Percentiles rank a stretch among this genome's conserved stretches.
Evolutionary conservation across 2,113 vertebrate species (phyloP).

Genomic region (Hemicordylus capensis): DNA sequence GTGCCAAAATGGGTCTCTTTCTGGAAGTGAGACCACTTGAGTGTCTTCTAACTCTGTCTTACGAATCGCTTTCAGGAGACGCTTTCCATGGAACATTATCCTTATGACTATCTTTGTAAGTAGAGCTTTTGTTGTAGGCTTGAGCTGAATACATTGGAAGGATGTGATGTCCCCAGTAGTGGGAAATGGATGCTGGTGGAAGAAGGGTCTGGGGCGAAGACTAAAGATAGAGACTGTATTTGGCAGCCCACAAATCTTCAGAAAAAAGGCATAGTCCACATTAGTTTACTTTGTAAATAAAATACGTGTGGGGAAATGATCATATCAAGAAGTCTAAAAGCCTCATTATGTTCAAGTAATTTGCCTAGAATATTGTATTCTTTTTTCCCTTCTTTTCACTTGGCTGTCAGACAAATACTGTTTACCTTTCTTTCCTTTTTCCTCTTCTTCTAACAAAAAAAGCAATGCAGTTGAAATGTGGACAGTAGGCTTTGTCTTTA

Average conservation of each 20-base stretch:
- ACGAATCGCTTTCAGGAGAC: constrained; percentile 80
- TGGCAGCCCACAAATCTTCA: background rate
- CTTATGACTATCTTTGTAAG: constrained; percentile 90
- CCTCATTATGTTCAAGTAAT: background rate
- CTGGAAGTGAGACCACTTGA: background rate
- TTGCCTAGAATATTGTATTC: background rate
- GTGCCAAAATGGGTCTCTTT: background rate
- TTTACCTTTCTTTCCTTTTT: background rate
- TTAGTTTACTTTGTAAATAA: background rate
- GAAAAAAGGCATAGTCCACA: background rate
- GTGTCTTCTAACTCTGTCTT: background rate
- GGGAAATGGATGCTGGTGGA: background rate
- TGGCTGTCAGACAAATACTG: background rate
- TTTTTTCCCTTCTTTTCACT: background rate
- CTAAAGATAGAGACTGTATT: background rate
- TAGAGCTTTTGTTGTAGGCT: constrained; percentile 27
- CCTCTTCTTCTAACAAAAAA: background rate
- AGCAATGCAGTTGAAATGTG: background rate
- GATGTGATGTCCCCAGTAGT: background rate
- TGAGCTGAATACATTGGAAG: background rate
- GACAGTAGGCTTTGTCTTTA: background rate
- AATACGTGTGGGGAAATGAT: background rate
- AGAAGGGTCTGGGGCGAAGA: background rate
- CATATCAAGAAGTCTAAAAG: background rate
- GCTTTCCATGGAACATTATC: constrained; percentile 91